Percentiles rank a stretch among this genome's conserved stretches.
Conservation (phyloP, 2,888 invertebrate species). For the Hymenopus coronatus region DNA sequence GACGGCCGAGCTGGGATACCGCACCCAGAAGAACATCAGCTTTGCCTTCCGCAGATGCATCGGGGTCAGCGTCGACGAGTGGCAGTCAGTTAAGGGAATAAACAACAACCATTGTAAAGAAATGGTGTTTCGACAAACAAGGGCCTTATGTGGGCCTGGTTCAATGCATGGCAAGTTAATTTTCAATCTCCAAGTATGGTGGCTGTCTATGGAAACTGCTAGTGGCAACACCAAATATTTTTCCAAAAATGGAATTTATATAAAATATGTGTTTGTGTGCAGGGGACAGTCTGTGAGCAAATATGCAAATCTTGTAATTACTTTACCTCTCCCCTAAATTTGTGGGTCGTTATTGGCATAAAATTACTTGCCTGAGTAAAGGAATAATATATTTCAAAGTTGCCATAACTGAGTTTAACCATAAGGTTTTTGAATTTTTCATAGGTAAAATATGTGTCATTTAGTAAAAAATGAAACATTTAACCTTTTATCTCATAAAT, state of each 20-base stretch:
- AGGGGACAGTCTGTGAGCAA: too few relatives aligned
- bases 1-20: constrained; percentile 97
- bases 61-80: constrained; percentile 96
- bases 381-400: too few relatives aligned
- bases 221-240: neutral
- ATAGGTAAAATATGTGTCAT: too few relatives aligned
- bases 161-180: neutral
- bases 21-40: constrained; percentile 99
- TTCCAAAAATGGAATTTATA: neutral
- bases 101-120: neutral
- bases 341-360: too few relatives aligned
- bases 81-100: constrained; percentile 78
- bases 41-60: constrained; percentile 99
- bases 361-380: too few relatives aligned
- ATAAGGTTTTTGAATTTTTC: too few relatives aligned
- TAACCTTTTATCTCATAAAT: too few relatives aligned
- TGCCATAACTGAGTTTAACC: too few relatives aligned
- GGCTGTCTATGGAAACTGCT: neutral
- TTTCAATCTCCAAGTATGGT: neutral
- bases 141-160: neutral
- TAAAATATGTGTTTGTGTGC: neutral
- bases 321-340: too few relatives aligned
- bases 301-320: too few relatives aligned
- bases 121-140: neutral
- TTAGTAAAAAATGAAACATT: too few relatives aligned